phyloP scores from a whole-genome alignment of 2,113 vertebrate species.

The Parotia lawesii region DNA sequence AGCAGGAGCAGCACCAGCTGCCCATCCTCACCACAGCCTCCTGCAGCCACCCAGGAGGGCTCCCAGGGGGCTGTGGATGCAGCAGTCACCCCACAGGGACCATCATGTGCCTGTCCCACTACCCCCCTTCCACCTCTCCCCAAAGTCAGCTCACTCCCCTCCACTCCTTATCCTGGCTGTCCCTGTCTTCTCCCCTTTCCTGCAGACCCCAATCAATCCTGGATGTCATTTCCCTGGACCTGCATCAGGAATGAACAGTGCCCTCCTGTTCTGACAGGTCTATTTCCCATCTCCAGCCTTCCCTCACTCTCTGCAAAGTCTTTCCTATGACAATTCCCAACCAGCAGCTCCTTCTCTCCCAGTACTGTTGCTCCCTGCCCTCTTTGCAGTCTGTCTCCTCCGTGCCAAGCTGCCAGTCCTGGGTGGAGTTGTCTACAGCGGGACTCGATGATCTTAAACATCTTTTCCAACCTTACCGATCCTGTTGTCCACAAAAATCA shows the following conservation, averaged over 20 bases:
- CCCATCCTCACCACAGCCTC: neutral
- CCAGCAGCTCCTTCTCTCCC: neutral
- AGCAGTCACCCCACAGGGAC: neutral
- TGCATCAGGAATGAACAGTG: neutral
- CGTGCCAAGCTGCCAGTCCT: neutral
- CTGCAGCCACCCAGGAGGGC: neutral
- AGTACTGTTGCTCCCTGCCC: neutral
- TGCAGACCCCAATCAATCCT: neutral
- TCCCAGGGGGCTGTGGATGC: neutral
- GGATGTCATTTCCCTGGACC: neutral
- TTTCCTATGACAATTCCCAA: neutral
- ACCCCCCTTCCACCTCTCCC: neutral
- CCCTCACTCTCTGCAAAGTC: neutral
- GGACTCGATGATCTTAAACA: neutral
- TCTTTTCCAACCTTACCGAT: neutral
- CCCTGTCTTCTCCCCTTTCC: neutral
- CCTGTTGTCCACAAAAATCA: neutral
- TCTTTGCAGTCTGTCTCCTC: neutral
- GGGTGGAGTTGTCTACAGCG: neutral
- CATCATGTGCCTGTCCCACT: neutral
- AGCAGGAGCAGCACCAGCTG: neutral
- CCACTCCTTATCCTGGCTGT: neutral
- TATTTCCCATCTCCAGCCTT: neutral
- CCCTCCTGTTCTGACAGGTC: neutral
- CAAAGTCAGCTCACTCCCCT: neutral